A percentile compares a stretch with the other conserved stretches of the same genome.
Conservation (phyloP, 2,113 vertebrate genomes). For the Leptobrachium leishanense region DNA sequence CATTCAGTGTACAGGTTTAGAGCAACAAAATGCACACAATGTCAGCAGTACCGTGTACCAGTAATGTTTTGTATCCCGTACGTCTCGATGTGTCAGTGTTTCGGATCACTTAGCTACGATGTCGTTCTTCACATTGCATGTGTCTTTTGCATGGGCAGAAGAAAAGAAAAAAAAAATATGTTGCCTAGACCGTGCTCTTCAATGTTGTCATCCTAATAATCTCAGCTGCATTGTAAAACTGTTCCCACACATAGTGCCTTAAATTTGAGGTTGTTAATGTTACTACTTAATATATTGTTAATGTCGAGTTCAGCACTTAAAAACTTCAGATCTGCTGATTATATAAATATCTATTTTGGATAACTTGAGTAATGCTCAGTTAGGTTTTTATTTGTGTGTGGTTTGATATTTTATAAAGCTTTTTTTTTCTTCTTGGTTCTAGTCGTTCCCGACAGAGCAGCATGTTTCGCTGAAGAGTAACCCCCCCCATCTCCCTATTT, state of each 20-base stretch:
- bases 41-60: constrained; percentile 85
- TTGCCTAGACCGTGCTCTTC: constrained; percentile 93
- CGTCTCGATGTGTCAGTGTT: constrained; percentile 89
- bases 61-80: constrained; percentile 83
- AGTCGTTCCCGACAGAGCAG: constrained; percentile 74
- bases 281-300: constrained; percentile 92
- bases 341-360: constrained; percentile 55
- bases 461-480: constrained; percentile 84
- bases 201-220: constrained; percentile 90
- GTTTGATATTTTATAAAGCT: constrained; percentile 77
- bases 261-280: constrained; percentile 99
- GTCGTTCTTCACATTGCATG: constrained; percentile 97
- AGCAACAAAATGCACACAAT: constrained; percentile 85
- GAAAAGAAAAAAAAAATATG: constrained; percentile 58
- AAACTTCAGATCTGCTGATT: constrained; percentile 88
- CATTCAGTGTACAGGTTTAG: constrained; percentile 92
- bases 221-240: constrained; percentile 94
- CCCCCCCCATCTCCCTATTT: constrained; percentile 72
- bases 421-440: constrained; percentile 63
- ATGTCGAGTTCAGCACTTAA: constrained; percentile 99
- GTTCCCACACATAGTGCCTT: constrained; percentile 99
- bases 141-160: constrained; percentile 97
- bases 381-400: constrained; percentile 81
- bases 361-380: constrained; percentile 75
- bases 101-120: constrained; percentile 82